A percentile compares a stretch with the other conserved stretches of the same genome.
phyloP scores from a whole-genome alignment of 2,888 invertebrate genomes.

The Acleris sparsana region DNA sequence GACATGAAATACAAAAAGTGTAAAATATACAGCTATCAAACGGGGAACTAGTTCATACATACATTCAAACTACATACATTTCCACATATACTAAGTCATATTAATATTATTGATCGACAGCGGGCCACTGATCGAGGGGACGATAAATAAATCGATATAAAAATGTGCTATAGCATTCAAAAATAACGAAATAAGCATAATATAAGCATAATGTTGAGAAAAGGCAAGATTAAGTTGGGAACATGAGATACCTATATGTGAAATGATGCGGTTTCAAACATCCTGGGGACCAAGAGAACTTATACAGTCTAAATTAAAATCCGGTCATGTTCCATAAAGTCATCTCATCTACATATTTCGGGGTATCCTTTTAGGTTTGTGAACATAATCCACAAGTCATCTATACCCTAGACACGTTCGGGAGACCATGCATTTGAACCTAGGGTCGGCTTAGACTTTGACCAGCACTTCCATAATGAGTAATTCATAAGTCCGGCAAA shows the following conservation, averaged over 20 bases:
- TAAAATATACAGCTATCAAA: conserved; percentile 34
- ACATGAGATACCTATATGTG: background rate
- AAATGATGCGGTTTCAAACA: too few relatives aligned
- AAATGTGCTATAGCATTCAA: conserved; percentile 7
- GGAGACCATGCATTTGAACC: too few relatives aligned
- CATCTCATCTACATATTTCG: too few relatives aligned
- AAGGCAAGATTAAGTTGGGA: background rate
- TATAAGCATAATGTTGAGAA: background rate
- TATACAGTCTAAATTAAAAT: too few relatives aligned
- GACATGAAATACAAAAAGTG: conserved; percentile 33
- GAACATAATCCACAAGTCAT: too few relatives aligned
- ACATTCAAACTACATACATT: conserved; percentile 26
- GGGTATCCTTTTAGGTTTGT: too few relatives aligned
- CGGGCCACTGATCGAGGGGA: conserved; percentile 10
- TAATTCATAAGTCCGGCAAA: too few relatives aligned
- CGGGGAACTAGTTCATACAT: conserved; percentile 28
- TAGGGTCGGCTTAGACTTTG: too few relatives aligned
- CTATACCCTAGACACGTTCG: too few relatives aligned
- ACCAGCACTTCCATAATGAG: too few relatives aligned
- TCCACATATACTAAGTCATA: conserved; percentile 24
- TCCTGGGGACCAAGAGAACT: background rate
- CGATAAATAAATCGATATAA: conserved; percentile 15
- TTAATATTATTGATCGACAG: conserved; percentile 9
- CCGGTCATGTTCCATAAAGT: too few relatives aligned
- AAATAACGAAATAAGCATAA: background rate